These are phyloP conservation scores for Actinemys pallida DNA, from an alignment of 2,113 vertebrate genomes.

Conservation along the genomic window DNA sequence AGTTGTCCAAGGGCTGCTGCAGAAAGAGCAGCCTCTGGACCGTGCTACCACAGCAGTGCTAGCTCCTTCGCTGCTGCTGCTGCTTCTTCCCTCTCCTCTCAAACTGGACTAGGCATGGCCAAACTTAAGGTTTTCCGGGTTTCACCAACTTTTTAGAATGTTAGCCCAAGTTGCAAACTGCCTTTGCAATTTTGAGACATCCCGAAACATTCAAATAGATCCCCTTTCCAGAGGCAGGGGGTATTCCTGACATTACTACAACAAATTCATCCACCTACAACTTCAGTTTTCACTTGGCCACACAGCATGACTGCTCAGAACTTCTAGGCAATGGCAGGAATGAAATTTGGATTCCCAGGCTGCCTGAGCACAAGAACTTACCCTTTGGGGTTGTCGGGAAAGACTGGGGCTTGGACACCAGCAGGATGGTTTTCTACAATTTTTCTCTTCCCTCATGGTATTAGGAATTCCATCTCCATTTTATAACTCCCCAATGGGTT, in stretches of 20 bases:
- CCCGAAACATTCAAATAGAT: background rate
- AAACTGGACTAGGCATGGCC: background rate
- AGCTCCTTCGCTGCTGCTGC: background rate
- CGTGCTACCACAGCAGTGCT: rapidly evolving
- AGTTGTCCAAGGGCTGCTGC: background rate
- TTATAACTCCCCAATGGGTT: background rate
- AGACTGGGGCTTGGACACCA: background rate
- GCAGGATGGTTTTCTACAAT: background rate
- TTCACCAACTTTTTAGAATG: background rate
- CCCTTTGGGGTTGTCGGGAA: background rate
- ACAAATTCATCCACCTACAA: background rate
- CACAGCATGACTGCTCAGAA: background rate
- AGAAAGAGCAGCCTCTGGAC: background rate
- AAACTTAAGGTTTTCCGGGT: background rate
- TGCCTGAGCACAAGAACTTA: background rate
- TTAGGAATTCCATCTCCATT: background rate
- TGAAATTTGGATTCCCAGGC: background rate
- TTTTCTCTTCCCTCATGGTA: background rate
- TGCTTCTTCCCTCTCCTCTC: background rate
- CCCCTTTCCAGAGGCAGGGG: background rate
- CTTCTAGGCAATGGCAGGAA: background rate
- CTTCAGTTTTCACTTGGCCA: background rate
- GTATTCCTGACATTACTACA: background rate
- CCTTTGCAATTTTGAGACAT: background rate
- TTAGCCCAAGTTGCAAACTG: background rate